Evolutionary conservation across 2,888 invertebrate genomes (phyloP).

Genomic region (Venusia cambrica): DNA sequence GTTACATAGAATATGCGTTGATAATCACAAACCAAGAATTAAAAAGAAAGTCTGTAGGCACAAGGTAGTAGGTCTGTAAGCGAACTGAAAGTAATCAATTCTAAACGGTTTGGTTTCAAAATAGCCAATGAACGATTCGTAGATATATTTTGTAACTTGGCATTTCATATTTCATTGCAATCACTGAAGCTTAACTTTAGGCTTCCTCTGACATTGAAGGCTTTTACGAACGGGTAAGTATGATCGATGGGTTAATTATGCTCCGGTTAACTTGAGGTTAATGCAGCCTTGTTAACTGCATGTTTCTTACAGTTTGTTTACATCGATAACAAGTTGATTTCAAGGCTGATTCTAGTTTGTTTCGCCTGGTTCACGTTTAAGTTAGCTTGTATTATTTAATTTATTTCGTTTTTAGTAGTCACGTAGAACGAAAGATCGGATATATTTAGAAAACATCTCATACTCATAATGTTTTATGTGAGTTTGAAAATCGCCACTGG

Average conservation of each 20-base stretch:
- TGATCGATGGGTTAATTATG: conserved; percentile 49
- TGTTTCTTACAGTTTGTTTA: conserved; percentile 25
- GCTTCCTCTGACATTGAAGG: conserved; percentile 29
- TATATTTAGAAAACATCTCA: no score
- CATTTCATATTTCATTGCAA: conserved; percentile 8
- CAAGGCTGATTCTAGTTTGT: conserved; percentile 24
- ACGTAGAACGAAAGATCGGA: no score
- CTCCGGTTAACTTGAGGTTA: conserved; percentile 43
- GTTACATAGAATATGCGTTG: no score
- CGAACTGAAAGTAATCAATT: no score
- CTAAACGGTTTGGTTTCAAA: no score
- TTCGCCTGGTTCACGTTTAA: conserved; percentile 16
- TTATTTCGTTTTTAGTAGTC: no score
- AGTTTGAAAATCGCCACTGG: no score
- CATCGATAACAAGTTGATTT: conserved; percentile 25
- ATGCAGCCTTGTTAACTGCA: conserved; percentile 34
- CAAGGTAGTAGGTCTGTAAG: conserved; percentile 6
- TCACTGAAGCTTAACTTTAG: conserved; percentile 15
- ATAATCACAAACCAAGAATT: no score
- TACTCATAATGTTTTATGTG: no score
- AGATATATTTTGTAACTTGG: no score
- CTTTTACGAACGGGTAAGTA: conserved; percentile 22
- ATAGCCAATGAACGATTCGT: no score
- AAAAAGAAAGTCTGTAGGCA: no score
- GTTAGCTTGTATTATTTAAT: conserved; percentile 2